phyloP scores from a whole-genome alignment of 2,113 vertebrate species.

The Crotalus viridis region DNA sequence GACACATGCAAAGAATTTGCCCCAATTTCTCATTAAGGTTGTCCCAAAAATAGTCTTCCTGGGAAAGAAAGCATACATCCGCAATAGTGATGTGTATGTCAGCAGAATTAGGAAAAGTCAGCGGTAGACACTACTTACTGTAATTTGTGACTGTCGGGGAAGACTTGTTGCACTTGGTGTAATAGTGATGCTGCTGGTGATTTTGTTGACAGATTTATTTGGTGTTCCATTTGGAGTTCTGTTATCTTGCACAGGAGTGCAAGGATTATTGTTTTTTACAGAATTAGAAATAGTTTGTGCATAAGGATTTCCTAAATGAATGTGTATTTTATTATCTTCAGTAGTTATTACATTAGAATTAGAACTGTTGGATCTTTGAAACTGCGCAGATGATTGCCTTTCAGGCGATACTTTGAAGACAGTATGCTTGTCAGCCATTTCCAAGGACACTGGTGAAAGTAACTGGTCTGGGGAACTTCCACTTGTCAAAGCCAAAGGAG shows the following conservation, averaged over 20 bases:
- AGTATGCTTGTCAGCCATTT: conserved; percentile 81
- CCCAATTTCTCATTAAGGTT: conserved; percentile 63
- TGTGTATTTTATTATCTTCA: conserved; percentile 99
- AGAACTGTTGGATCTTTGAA: conserved; percentile 91
- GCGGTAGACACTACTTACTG: conserved; percentile 97
- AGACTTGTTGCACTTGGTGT: conserved; percentile 90
- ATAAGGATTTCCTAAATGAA: conserved; percentile 92
- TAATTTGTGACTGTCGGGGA: conserved; percentile 93
- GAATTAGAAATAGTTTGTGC: conserved; percentile 82
- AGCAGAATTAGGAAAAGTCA: conserved; percentile 73
- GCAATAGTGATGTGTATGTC: conserved; percentile 69
- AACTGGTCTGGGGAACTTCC: conserved; percentile 78
- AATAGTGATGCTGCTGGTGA: conserved; percentile 98
- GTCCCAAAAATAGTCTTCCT: conserved; percentile 66
- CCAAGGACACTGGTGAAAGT: conserved; percentile 78
- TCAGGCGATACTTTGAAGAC: conserved; percentile 91
- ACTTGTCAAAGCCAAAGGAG: conserved; percentile 85
- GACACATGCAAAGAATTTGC: conserved; percentile 83
- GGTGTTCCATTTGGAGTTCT: conserved; percentile 84
- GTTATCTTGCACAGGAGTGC: conserved; percentile 77
- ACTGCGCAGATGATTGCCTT: conserved; percentile 86
- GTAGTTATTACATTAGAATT: conserved; percentile 94
- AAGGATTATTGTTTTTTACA: conserved; percentile 74
- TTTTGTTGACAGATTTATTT: conserved; percentile 86
- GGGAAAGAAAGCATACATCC: conserved; percentile 60